Conservation (phyloP, 2,797 vertebrate genomes). For the Hydrolagus colliei region DNA sequence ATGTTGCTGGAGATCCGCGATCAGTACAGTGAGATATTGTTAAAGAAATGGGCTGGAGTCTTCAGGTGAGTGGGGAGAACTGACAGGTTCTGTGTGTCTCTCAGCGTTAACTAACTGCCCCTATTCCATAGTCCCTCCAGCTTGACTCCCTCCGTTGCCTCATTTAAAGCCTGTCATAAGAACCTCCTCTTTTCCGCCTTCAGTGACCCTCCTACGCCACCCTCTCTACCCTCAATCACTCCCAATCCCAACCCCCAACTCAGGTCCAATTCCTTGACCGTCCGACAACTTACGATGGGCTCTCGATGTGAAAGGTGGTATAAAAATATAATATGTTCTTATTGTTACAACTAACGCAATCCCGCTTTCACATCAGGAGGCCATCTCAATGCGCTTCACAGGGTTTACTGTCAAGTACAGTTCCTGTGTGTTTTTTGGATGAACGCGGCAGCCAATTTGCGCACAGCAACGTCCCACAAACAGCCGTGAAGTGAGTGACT, state of each 20-base stretch:
- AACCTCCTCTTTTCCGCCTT: background rate
- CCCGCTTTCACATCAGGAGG: too few relatives aligned
- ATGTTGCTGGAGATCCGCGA: constrained; percentile 92
- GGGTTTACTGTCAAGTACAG: too few relatives aligned
- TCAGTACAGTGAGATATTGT: constrained; percentile 86
- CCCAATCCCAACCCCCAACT: background rate
- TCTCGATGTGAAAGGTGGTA: background rate
- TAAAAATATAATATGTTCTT: background rate
- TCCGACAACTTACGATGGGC: background rate
- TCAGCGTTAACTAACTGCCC: too few relatives aligned
- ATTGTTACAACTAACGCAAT: too few relatives aligned
- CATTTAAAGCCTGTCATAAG: background rate
- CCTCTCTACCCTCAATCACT: background rate
- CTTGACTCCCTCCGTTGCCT: background rate
- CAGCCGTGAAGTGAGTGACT: too few relatives aligned
- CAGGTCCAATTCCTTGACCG: background rate
- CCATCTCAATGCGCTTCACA: too few relatives aligned
- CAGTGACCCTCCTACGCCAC: background rate
- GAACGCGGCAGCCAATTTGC: too few relatives aligned
- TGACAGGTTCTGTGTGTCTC: too few relatives aligned
- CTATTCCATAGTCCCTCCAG: background rate
- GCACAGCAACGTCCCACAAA: too few relatives aligned
- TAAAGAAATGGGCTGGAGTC: constrained; percentile 84
- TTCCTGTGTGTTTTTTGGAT: too few relatives aligned
- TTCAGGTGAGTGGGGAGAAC: constrained; percentile 68